Base-by-base conservation (phyloP, 2,888 invertebrate species). In the Campoplex nolae region DNA sequence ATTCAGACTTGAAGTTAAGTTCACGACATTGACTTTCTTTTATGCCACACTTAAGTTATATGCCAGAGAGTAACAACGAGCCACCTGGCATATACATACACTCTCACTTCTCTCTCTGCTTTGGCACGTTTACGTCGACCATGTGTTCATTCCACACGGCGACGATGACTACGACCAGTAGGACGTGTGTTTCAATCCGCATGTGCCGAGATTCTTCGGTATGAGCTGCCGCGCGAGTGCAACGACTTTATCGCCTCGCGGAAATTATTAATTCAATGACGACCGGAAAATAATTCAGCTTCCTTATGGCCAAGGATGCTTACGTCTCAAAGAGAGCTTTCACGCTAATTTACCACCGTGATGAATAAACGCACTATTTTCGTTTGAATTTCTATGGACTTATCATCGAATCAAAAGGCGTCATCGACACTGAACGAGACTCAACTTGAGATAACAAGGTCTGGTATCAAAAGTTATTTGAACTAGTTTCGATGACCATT, bases 241-340 rank as follows among this genome's bases (percentile, higher is more conserved):
- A 87, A 87, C 86, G 86, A 87, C 86, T 87, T 87, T 87, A 87
- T 87, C 90, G 88, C 90, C 88, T 88, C 83, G 88, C 89, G 90
- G 90, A 90, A 92, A 92, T 92, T 90, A 92, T 92, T 91, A 91
- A 92, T 92, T 92, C 91, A 90, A 90, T 89, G 89, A 90, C 89
- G 88, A 86, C 75, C 88, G 85, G 84, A 51, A 85, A 87, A 91
- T 91, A 88, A 87, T 86, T 85, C 73, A 84, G 88, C 90, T 90
- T 90, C 90, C 90, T 88, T 88, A 88, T 90, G 70, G 76, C 77
- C 42, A 75, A 77, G 71, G 78, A 81, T 84, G 77, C 75, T 70
- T 67, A 48, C 75, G 71, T 83, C 79, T 65, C 73, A 42, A 71
- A 54, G 65, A 23, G 56, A 23, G 65, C 75, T 73, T 76, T 58